Conservation (phyloP, 2,113 vertebrate species). For the Notechis scutatus region DNA sequence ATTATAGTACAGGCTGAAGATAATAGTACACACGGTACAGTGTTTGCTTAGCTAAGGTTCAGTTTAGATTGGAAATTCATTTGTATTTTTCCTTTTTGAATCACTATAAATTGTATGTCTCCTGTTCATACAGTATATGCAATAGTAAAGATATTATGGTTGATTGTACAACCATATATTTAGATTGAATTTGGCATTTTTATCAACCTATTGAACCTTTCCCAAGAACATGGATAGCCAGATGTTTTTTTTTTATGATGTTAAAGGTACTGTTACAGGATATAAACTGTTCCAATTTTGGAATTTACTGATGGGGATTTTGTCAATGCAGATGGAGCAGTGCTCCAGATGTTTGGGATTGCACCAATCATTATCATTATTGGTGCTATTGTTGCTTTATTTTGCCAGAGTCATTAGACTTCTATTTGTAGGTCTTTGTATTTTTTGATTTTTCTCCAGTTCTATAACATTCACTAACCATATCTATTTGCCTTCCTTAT, state of each 20-base stretch:
- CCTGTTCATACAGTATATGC: not conserved
- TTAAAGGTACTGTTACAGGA: not conserved
- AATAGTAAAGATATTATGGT: not conserved
- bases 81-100: conserved; percentile 1
- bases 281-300: not conserved
- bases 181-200: not conserved
- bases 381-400: not conserved
- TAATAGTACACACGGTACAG: not conserved
- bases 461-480: not conserved
- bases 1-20: not conserved
- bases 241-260: not conserved
- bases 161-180: not conserved
- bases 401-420: not conserved
- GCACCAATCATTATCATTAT: not conserved
- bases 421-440: not conserved
- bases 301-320: not conserved
- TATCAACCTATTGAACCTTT: not conserved
- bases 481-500: too few relatives aligned
- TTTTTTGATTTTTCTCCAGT: not conserved
- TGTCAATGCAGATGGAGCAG: not conserved
- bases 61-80: conserved; percentile 2
- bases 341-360: not conserved
- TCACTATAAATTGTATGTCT: not conserved
- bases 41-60: not conserved
- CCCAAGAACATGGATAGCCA: not conserved